Evolutionary conservation across 2,113 vertebrate genomes (phyloP).

Genomic region (Scopus umbretta): DNA sequence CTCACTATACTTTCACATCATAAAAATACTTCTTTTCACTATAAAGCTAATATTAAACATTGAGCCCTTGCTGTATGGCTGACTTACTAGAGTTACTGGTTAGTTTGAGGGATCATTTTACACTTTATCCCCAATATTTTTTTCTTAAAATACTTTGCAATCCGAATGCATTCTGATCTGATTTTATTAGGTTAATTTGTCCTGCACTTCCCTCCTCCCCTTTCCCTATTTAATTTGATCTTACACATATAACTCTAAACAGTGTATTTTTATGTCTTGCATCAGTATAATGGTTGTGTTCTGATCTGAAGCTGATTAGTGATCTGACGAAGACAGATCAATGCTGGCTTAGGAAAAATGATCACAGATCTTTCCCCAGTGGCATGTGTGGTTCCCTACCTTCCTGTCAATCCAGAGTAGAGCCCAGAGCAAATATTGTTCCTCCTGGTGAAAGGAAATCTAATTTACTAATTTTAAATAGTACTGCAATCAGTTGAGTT

Average conservation of each 20-base stretch:
- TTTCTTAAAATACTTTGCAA: neutral
- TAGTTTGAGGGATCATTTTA: neutral
- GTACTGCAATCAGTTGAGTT: neutral
- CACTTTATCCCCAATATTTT: rapidly evolving
- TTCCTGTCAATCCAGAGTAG: neutral
- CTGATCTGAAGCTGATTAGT: neutral
- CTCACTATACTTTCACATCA: too few species aligned
- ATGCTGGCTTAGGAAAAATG: neutral
- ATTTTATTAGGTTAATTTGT: neutral
- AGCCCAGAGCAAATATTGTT: neutral
- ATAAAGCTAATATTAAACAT: neutral
- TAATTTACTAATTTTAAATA: neutral
- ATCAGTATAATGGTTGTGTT: neutral
- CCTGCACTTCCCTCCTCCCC: neutral
- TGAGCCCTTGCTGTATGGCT: neutral
- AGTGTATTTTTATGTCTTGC: neutral
- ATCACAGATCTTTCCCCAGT: neutral
- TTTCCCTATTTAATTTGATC: neutral
- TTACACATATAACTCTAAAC: neutral
- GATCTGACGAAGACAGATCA: neutral
- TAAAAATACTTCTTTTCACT: neutral
- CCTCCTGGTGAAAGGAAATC: neutral
- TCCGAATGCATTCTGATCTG: neutral
- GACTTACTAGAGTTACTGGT: neutral
- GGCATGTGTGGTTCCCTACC: neutral